Conservation (phyloP, 2,888 invertebrate species). For the Andrena bucephala region DNA sequence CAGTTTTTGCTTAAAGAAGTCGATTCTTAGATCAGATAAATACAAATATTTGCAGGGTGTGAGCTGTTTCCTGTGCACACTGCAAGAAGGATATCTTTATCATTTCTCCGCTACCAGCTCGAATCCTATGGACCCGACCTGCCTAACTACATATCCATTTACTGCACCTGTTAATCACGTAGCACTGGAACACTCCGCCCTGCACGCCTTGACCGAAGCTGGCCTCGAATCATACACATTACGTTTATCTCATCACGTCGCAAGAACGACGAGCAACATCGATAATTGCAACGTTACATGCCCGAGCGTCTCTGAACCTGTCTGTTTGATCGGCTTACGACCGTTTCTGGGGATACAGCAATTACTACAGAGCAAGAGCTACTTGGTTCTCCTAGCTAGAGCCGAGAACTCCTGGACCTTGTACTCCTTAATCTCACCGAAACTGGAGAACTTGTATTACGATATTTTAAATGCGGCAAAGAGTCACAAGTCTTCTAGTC, state of each 20-base stretch:
- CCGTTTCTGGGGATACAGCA: slow-evolving; percentile 89
- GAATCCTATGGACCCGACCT: slow-evolving; percentile 70
- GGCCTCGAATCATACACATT: slow-evolving; percentile 92
- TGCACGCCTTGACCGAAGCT: slow-evolving; percentile 91
- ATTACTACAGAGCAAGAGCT: slow-evolving; percentile 85
- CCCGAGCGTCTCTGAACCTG: slow-evolving; percentile 87
- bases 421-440: slow-evolving; percentile 90
- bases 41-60: slow-evolving; percentile 87
- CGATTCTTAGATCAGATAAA: slow-evolving; percentile 86
- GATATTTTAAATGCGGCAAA: slow-evolving; percentile 90
- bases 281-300: slow-evolving; percentile 86
- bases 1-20: slow-evolving; percentile 77
- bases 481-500: slow-evolving; percentile 88
- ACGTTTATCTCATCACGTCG: slow-evolving; percentile 87
- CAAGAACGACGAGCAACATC: slow-evolving; percentile 85
- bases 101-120: slow-evolving; percentile 86
- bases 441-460: slow-evolving; percentile 88
- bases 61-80: slow-evolving; percentile 88
- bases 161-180: slow-evolving; percentile 90
- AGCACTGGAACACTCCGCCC: slow-evolving; percentile 88
- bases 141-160: slow-evolving; percentile 87
- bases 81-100: slow-evolving; percentile 91
- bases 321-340: slow-evolving; percentile 89
- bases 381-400: slow-evolving; percentile 87
- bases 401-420: slow-evolving; percentile 90